Base-by-base conservation (phyloP, 1,140 invertebrate species). In the Schlechtendalia chinensis region DNA sequence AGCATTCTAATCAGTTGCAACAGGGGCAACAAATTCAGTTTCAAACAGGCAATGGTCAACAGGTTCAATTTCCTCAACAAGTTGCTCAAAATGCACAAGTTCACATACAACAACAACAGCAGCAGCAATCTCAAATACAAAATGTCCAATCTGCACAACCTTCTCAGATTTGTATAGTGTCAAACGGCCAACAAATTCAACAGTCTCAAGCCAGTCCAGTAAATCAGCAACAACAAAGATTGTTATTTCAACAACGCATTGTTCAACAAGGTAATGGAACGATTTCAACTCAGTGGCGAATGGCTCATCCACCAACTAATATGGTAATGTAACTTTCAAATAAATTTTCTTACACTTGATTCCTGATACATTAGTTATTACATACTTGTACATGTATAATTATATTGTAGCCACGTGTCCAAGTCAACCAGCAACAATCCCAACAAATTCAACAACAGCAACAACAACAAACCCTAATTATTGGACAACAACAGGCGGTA, bases 41-140 rank as follows among this genome's bases (percentile, higher is more conserved):
- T 82, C 88, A 89, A 72, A 54, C 69, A 14, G 19, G 71, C 89
- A 89, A 65, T 81, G 81, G 72, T 54, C 58, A 56, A 16, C 83
- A 82, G 65, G 82, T 83, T 27, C 82, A 82, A 32, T 82, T 83
- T 58, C 81, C 82, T 67, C 83, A 82, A 74, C 85, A 85, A 63
- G 75, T 59, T 45, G 27, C 50, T 53, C 67, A 59, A 75, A 74
- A 69, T 63, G 2, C 81, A 16, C 81, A 81, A 61, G 53, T 71
- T 19, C 84, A 85, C 82, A 85, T 84, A 56, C 84, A 85, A 8
- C 85, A 86, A 14, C 82, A 84, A 69, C 82, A 82, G 69, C 81
- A 81, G 77, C 82, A 82, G 74, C 69, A 82, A 83, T 10, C 81
- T 29, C 71, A 63, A 27, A 19, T 61, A 50, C 75, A 79, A 50